Evolutionary conservation across 2,888 invertebrate genomes (phyloP).

Genomic region (Pristionchus arcanus): DNA sequence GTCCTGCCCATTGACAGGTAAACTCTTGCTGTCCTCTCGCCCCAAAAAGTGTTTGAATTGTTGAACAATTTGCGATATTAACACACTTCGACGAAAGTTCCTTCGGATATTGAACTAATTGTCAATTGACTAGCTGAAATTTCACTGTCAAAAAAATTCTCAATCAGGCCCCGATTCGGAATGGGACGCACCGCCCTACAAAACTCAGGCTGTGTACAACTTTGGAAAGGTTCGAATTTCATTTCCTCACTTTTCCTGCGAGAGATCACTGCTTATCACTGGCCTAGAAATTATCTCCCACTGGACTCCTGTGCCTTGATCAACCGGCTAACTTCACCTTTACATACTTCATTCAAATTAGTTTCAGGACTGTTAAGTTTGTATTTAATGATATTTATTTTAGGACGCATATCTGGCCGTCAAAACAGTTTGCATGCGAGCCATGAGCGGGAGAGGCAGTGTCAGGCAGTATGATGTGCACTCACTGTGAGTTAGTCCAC

Average conservation of each 20-base stretch:
- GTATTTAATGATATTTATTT: background rate
- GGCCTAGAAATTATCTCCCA: no score
- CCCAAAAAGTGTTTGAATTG: no score
- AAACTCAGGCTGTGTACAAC: constrained; percentile 71
- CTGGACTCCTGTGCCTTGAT: no score
- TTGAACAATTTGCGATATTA: no score
- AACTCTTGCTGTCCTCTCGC: no score
- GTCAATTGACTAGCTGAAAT: background rate
- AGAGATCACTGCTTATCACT: no score
- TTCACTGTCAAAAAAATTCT: constrained; percentile 70
- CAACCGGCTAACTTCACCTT: no score
- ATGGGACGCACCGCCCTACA: constrained; percentile 75
- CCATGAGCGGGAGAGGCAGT: constrained; percentile 63
- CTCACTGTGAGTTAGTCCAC: constrained; percentile 82
- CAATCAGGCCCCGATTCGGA: constrained; percentile 63
- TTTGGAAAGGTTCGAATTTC: constrained; percentile 61
- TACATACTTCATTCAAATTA: no score
- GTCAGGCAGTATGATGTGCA: constrained; percentile 87
- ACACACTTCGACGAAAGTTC: no score
- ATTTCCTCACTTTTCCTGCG: no score
- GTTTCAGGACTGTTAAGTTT: no score
- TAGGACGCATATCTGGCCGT: constrained; percentile 64
- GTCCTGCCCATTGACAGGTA: background rate
- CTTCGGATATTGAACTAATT: background rate
- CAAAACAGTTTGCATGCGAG: constrained; percentile 78